Evolutionary conservation across 2,888 invertebrate species (phyloP), one percentile per base, ranked within the genome.

Genomic region (Apocheima hispidaria): DNA sequence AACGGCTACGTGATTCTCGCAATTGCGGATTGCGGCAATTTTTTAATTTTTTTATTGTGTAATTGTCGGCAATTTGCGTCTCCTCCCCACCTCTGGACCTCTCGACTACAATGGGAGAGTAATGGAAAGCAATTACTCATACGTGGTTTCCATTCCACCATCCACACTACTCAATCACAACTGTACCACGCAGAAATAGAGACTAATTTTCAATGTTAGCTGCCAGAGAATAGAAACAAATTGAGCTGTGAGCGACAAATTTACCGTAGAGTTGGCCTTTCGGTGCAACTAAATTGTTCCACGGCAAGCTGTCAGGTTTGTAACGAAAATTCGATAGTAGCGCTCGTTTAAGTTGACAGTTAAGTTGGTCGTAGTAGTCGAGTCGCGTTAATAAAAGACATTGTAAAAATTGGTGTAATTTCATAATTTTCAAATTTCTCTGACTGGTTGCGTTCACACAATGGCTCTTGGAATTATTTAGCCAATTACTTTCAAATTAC

Each of bases 121-220:
- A 92, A 92, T 92, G 91, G 91, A 90, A 87, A 90, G 91, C 91
- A 91, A 91, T 92, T 91, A 91, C 90, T 81, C 90, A 90, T 90
- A 92, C 91, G 92, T 90, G 92, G 89, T 84, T 82, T 81, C 81
- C 86, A 82, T 82, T 75, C 79, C 73, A 72, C 46, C 65, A 63
- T 52, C 64, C 63, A 44, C 40, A 51, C 65, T 63, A 49, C 14
- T 64, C 58, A 80, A 74, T 72, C 54, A 40, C 56, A 65, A 72
- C 83, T 72, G 72, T 84, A 74, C 12, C 9, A 1, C 59, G 14
- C 26, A 28, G 52, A 1, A 18, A 56, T 72, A 80, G 54, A 69
- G 77, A 69, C 49, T 60, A 71, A 51, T 73, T 78, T 81, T 35
- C 54, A 60, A 63, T 63, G 63, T 38, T 9, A 20, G n/a, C 2